Percentiles rank a stretch among this genome's conserved stretches.
Conservation (phyloP, 37 sponge, comb jelly and placozoan species). For the Mnemiopsis leidyi region DNA sequence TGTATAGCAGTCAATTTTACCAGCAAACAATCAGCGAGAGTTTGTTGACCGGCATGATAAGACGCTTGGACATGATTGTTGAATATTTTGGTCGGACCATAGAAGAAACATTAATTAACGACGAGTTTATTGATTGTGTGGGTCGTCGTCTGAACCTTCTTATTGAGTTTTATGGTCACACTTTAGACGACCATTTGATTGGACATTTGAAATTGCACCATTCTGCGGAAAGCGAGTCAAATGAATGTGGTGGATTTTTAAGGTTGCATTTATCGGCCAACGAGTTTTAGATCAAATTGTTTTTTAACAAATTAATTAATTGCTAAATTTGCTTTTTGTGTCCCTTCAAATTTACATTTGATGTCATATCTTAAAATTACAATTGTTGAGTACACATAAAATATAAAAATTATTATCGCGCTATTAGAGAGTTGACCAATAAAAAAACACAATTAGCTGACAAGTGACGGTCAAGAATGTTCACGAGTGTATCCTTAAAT, state of each 20-base stretch:
- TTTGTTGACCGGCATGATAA: not conserved
- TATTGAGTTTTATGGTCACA: not conserved
- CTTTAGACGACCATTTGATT: not conserved
- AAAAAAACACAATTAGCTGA: too few species aligned
- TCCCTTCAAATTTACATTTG: too few species aligned
- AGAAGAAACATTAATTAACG: not conserved
- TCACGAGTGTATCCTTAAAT: too few species aligned
- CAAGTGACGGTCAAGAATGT: too few species aligned
- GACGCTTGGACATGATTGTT: not conserved
- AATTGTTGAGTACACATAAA: too few species aligned
- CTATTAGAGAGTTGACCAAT: too few species aligned
- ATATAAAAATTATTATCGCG: too few species aligned
- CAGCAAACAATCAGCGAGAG: not conserved
- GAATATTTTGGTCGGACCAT: not conserved
- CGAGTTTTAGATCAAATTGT: too few species aligned
- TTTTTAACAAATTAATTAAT: too few species aligned
- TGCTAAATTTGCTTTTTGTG: too few species aligned
- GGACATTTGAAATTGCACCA: not conserved
- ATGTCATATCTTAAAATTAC: too few species aligned
- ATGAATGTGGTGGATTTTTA: not conserved
- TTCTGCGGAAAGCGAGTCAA: not conserved
- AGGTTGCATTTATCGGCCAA: not conserved
- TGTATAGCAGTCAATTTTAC: not conserved
- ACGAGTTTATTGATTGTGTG: not conserved
- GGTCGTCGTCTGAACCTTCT: not conserved